Base-by-base conservation (phyloP, 2,888 invertebrate genomes). In the Trachelus troglodyta region DNA sequence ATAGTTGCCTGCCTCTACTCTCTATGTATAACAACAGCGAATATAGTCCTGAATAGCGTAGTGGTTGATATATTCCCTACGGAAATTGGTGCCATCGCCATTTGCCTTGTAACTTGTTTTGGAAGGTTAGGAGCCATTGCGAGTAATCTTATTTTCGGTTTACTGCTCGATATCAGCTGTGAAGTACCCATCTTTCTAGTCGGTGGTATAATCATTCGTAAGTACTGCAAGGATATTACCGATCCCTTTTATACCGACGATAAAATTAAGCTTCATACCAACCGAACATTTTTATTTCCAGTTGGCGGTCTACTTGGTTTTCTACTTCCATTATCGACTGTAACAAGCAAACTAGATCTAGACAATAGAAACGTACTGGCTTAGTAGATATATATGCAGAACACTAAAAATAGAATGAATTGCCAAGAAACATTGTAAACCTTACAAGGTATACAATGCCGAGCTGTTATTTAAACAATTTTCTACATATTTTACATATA, bases 121-220 rank as follows among this genome's bases (percentile, higher is more conserved):
- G 95, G 95, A 2, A 92, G 95, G 78, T 90, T 94, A 0, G 95
- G 95, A 1, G 95, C 95, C 0, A 94, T 95, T 79, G 92, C 93
- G 0, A 94, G 95, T 78, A 95, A 95, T 90, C 83, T 95, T 11
- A 93, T 94, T 0, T 94, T 95, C 68, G 95, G 95, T 4, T 93
- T 92, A 34, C 92, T 95, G 3, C 92, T 95, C 76, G 95, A 95
- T 88, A 92, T 92, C 77, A 94, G 94, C 73, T 95, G 94, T 82
- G 93, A 94, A 69, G 93, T 95, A 3, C 95, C 95, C 0, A 94
- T 95, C 85, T 93, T 94, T 76, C 90, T 94, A 1, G 94, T 95
- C 1, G 93, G 94, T 4, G 92, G 92, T n/a, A 85, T 94, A 71
- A 90, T 94, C n/a, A 91, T 93, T 1, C 83, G 94, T 94, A 85